A percentile compares a stretch with the other conserved stretches of the same genome.
These are phyloP conservation scores for Synergus gifuensis DNA, from an alignment of 2,888 invertebrate species.

Conservation along the genomic window DNA sequence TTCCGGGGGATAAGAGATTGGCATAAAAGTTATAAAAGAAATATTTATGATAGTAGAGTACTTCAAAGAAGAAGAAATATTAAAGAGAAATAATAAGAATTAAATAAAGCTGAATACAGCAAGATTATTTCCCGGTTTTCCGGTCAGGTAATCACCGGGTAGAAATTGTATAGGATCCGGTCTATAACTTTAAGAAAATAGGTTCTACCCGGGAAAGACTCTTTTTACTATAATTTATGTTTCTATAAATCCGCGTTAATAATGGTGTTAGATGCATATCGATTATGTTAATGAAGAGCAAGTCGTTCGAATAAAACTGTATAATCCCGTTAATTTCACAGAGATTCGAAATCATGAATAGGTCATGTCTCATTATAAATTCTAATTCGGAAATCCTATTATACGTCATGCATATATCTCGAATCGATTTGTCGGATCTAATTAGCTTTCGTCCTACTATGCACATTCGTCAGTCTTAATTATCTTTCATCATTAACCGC, in stretches of 20 bases:
- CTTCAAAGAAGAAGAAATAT: too few species aligned
- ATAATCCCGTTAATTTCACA: slow-evolving; percentile 44
- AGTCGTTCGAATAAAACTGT: slow-evolving; percentile 11
- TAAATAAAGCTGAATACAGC: too few species aligned
- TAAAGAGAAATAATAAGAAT: too few species aligned
- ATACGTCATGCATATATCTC: slow-evolving; percentile 40
- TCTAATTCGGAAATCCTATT: slow-evolving; percentile 47
- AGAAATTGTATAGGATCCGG: too few species aligned
- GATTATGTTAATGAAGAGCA: slow-evolving; percentile 31
- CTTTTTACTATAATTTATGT: not conserved
- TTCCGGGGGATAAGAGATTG: not conserved
- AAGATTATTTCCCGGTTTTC: too few species aligned
- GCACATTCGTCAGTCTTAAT: slow-evolving; percentile 47
- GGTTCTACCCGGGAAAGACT: too few species aligned
- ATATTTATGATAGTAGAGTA: not conserved
- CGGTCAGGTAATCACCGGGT: too few species aligned
- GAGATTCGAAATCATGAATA: slow-evolving; percentile 43
- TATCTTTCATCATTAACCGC: slow-evolving; percentile 41
- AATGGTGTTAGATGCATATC: not conserved
- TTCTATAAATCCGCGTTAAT: not conserved
- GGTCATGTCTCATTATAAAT: slow-evolving; percentile 48
- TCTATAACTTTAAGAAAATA: too few species aligned
- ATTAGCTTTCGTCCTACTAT: slow-evolving; percentile 37
- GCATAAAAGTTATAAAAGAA: not conserved
- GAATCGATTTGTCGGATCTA: slow-evolving; percentile 44